Conservation (phyloP, 2,797 vertebrate genomes). For the Tenualosa thibaudeaui region DNA sequence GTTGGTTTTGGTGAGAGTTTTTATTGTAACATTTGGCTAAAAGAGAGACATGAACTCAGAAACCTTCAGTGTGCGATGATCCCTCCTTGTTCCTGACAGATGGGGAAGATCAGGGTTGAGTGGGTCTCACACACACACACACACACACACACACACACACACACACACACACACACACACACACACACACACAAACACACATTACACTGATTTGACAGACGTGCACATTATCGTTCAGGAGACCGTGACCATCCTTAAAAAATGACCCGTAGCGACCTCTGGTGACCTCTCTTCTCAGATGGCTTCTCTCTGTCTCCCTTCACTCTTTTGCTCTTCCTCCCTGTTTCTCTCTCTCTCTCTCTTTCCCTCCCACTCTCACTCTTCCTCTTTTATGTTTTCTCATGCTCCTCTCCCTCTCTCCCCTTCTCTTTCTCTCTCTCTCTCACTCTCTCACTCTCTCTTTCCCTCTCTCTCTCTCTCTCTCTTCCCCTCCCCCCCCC, state of each 20-base stretch:
- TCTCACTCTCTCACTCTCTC: not conserved
- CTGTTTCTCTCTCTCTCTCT: not conserved
- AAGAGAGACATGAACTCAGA: not conserved
- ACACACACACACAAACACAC: not conserved
- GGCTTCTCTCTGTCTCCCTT: not conserved
- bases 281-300: slow-evolving; percentile 31
- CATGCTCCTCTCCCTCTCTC: not conserved
- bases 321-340: not conserved
- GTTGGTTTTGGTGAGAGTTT: not conserved
- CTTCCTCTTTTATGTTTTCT: not conserved
- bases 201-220: slow-evolving; percentile 5
- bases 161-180: slow-evolving; percentile 14
- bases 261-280: slow-evolving; percentile 36
- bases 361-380: not conserved
- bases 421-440: not conserved
- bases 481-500: not conserved
- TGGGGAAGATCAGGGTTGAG: slow-evolving; percentile 1
- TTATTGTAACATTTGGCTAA: not conserved
- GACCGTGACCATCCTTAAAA: not conserved
- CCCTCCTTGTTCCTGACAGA: not conserved
- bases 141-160: slow-evolving; percentile 7
- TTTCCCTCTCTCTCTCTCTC: not conserved
- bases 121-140: slow-evolving; percentile 10
- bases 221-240: not conserved
- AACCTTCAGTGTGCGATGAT: not conserved